Percentiles rank a stretch among this genome's conserved stretches.
Evolutionary conservation across 1,140 invertebrate genomes (phyloP).

Genomic region (Hirudo medicinalis): DNA sequence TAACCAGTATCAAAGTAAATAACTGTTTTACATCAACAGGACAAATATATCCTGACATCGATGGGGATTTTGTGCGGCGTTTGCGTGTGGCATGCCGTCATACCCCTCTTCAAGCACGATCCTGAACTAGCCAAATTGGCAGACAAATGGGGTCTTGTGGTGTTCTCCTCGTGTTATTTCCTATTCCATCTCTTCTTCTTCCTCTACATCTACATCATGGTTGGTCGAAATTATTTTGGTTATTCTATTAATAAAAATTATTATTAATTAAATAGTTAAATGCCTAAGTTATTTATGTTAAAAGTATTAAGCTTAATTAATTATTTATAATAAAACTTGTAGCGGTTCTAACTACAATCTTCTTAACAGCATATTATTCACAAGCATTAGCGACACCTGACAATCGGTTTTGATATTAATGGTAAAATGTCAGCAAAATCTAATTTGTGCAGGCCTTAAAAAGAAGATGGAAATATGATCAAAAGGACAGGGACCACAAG

Average conservation of each 20-base stretch:
- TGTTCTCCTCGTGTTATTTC: conserved; percentile 18
- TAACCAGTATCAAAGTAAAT: no score
- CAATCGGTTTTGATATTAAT: no score
- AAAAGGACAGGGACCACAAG: conserved; percentile 23
- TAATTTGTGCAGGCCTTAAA: conserved; percentile 18
- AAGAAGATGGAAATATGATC: conserved; percentile 23
- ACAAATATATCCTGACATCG: conserved; percentile 28
- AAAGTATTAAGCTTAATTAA: not conserved
- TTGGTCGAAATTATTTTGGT: not conserved
- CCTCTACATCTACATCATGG: conserved; percentile 22
- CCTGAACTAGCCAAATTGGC: conserved; percentile 7
- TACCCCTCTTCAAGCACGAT: conserved; percentile 21
- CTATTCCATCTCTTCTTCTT: conserved; percentile 25
- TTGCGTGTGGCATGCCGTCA: conserved; percentile 28
- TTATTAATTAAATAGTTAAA: not conserved
- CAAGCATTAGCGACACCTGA: not conserved
- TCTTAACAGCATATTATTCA: not conserved
- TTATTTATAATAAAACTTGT: not conserved
- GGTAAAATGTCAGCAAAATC: not conserved
- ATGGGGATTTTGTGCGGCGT: conserved; percentile 25
- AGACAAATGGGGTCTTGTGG: conserved; percentile 19
- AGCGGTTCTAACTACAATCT: not conserved
- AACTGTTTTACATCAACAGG: conserved; percentile 17
- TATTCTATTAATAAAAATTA: not conserved
- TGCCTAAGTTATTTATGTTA: no score